Evolutionary conservation across 2,797 vertebrate species (phyloP).

Genomic region (Melanotaenia boesemani): DNA sequence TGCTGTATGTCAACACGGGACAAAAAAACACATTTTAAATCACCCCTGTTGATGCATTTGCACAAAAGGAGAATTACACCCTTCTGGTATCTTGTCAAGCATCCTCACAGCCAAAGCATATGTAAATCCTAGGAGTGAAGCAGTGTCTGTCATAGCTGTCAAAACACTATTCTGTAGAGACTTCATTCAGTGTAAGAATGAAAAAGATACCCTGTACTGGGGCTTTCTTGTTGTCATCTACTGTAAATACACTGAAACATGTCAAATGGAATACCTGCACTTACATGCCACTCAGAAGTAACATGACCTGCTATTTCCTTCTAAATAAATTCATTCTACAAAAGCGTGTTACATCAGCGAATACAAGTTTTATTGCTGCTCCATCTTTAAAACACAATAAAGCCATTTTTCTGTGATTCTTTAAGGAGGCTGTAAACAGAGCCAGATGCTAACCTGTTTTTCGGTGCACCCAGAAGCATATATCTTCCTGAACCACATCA

Average conservation of each 20-base stretch:
- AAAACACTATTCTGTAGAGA: conserved; percentile 54
- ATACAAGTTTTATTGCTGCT: conserved; percentile 10
- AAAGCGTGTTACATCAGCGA: conserved; percentile 35
- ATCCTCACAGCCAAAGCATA: conserved; percentile 43
- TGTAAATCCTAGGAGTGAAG: conserved; percentile 69
- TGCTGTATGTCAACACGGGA: conserved; percentile 42
- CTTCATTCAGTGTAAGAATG: conserved; percentile 34
- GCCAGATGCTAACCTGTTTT: conserved; percentile 60
- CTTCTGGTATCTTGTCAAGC: conserved; percentile 42
- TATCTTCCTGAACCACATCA: conserved; percentile 73
- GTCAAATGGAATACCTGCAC: conserved; percentile 37
- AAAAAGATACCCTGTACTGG: conserved; percentile 49
- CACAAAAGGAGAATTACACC: conserved; percentile 60
- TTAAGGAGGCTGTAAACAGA: conserved; percentile 50
- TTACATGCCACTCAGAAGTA: conserved; percentile 47
- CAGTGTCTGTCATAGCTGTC: conserved; percentile 64
- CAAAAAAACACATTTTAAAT: conserved; percentile 45
- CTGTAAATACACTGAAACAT: conserved; percentile 58
- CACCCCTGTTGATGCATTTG: conserved; percentile 21
- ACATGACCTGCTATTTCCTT: conserved; percentile 42
- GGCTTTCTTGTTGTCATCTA: conserved; percentile 50
- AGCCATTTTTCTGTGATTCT: conserved; percentile 27
- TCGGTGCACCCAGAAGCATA: conserved; percentile 56
- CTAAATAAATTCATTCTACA: conserved; percentile 25
- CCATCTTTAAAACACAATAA: conserved; percentile 41